Evolutionary conservation across 2,888 invertebrate species (phyloP).

Genomic region (Papilio protenor): DNA sequence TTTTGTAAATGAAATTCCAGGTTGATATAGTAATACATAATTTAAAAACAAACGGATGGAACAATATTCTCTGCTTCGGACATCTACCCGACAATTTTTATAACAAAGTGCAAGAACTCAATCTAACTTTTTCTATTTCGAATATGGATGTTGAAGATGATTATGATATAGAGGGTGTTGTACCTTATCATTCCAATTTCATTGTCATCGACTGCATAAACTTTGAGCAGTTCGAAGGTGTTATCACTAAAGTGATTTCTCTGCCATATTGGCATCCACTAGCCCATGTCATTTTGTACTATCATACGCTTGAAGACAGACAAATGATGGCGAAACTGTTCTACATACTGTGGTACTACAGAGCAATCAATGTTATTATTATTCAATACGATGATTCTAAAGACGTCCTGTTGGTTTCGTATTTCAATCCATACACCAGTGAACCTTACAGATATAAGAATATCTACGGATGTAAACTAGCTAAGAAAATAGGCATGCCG

Average conservation of each 20-base stretch:
- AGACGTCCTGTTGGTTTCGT: conserved; percentile 54
- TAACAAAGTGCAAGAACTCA: conserved; percentile 53
- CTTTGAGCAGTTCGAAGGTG: conserved; percentile 62
- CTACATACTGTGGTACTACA: conserved; percentile 69
- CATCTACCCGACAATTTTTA: conserved; percentile 63
- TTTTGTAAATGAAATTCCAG: conserved; percentile 55
- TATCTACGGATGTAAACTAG: conserved; percentile 66
- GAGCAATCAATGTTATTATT: conserved; percentile 62
- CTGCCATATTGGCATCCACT: conserved; percentile 69
- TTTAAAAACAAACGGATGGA: conserved; percentile 64
- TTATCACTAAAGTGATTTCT: conserved; percentile 56
- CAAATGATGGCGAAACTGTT: conserved; percentile 62
- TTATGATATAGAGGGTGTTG: conserved; percentile 58
- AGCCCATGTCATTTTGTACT: conserved; percentile 64
- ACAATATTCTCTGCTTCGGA: conserved; percentile 64
- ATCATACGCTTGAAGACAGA: conserved; percentile 52
- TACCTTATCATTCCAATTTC: conserved; percentile 62
- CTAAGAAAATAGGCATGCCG: conserved; percentile 61
- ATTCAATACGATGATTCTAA: conserved; percentile 59
- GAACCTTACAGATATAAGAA: conserved; percentile 56
- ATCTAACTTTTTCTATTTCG: conserved; percentile 57
- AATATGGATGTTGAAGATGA: conserved; percentile 55
- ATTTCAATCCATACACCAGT: conserved; percentile 63
- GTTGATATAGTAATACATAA: conserved; percentile 59
- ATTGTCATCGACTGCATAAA: conserved; percentile 60